Conservation (phyloP, 2,797 vertebrate genomes). For the Mormyrops boulengeri region DNA sequence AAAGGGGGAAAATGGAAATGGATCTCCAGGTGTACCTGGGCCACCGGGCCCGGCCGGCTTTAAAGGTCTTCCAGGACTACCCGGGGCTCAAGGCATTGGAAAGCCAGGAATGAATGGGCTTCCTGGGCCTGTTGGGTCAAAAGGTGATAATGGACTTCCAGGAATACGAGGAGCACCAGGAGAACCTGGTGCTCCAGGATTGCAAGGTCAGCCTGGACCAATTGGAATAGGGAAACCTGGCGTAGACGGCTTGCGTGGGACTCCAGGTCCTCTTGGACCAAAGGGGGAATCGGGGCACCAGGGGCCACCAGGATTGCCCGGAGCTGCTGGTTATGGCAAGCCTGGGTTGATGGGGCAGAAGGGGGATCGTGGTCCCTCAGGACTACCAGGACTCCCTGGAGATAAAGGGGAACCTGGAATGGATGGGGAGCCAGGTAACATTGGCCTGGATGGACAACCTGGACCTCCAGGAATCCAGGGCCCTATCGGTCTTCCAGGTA, state of each 20-base stretch:
- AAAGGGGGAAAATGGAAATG: constrained; percentile 87
- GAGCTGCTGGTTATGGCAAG: constrained; percentile 83
- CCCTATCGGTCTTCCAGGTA: constrained; percentile 88
- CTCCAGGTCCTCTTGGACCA: constrained; percentile 64
- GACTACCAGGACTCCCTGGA: constrained; percentile 74
- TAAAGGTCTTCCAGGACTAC: constrained; percentile 64
- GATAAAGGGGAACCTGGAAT: constrained; percentile 81
- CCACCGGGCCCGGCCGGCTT: constrained; percentile 67
- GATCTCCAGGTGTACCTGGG: constrained; percentile 76
- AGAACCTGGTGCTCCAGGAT: constrained; percentile 66
- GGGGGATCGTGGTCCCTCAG: constrained; percentile 80
- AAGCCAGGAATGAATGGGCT: constrained; percentile 78
- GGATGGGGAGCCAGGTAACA: constrained; percentile 72
- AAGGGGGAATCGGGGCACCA: constrained; percentile 76
- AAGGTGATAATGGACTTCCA: constrained; percentile 75
- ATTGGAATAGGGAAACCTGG: constrained; percentile 74
- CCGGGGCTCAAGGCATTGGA: constrained; percentile 71
- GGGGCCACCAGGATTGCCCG: constrained; percentile 77
- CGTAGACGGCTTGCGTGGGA: constrained; percentile 72
- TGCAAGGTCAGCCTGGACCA: constrained; percentile 73
- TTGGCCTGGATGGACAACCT: constrained; percentile 72
- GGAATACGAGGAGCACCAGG: constrained; percentile 71
- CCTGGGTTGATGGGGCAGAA: constrained; percentile 81
- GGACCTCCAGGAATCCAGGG: constrained; percentile 80
- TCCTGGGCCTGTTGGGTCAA: constrained; percentile 71